Evolutionary conservation across 1,140 invertebrate genomes (phyloP).

Genomic region (Aleiodes sp.): DNA sequence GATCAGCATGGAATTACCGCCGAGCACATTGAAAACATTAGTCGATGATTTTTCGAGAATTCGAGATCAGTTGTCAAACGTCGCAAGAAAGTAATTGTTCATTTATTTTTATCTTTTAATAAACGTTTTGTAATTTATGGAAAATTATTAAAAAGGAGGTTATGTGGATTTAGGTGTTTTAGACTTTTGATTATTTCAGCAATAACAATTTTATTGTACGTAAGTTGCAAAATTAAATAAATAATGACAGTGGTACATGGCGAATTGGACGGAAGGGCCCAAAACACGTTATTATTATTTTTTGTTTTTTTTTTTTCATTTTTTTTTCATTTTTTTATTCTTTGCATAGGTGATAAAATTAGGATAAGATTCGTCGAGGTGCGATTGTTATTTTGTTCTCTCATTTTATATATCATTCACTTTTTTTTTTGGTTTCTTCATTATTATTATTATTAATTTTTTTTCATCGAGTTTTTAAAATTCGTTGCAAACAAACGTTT

Average conservation of each 20-base stretch:
- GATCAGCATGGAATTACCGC: conserved; percentile 36
- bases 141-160: background rate
- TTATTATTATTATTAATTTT: no score
- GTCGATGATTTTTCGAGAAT: conserved; percentile 36
- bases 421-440: conserved; percentile 35
- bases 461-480: conserved; percentile 39
- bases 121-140: background rate
- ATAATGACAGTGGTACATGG: conserved; percentile 64
- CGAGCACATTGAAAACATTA: conserved; percentile 36
- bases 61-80: conserved; percentile 38
- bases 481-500: conserved; percentile 50
- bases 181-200: conserved; percentile 57
- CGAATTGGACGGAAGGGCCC: conserved; percentile 64
- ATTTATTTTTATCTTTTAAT: background rate
- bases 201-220: conserved; percentile 66
- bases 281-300: conserved; percentile 51
- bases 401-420: conserved; percentile 28
- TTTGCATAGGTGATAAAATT: conserved; percentile 62
- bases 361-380: conserved; percentile 61
- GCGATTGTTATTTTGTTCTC: conserved; percentile 52
- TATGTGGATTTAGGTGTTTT: conserved; percentile 8
- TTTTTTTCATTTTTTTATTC: conserved; percentile 26
- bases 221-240: conserved; percentile 66
- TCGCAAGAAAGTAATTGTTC: conserved; percentile 32
- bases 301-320: conserved; percentile 7